Evolutionary conservation across 1,140 invertebrate genomes (phyloP).

Genomic region (Drosophila nannoptera): DNA sequence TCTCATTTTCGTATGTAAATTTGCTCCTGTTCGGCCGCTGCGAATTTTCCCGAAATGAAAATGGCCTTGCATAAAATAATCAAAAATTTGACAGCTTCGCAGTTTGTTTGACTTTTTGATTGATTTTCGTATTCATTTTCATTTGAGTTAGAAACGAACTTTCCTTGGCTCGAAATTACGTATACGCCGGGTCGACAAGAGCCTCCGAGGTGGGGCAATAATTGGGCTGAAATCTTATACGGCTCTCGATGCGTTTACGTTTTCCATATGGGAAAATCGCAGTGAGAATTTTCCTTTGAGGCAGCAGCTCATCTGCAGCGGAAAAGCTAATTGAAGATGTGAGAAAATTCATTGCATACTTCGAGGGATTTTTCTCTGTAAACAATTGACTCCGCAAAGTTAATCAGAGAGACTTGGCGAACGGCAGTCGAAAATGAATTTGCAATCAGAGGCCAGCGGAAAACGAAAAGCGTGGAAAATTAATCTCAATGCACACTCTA

Average conservation of each 20-base stretch:
- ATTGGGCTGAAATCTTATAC: too few species aligned
- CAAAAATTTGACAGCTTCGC: constrained; percentile 9
- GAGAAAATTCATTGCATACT: not conserved
- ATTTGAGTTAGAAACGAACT: too few species aligned
- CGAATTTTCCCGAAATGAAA: constrained; percentile 37
- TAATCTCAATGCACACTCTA: too few species aligned
- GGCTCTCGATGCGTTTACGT: too few species aligned
- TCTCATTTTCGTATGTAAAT: constrained; percentile 10
- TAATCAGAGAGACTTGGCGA: constrained; percentile 4
- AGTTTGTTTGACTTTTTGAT: constrained; percentile 64
- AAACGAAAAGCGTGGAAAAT: too few species aligned
- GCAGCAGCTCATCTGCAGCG: too few species aligned
- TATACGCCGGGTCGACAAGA: too few species aligned
- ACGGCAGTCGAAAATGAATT: constrained; percentile 5
- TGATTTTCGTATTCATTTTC: constrained; percentile 43
- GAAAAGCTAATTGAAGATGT: not conserved
- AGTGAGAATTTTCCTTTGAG: too few species aligned
- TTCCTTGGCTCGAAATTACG: too few species aligned
- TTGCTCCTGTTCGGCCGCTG: constrained; percentile 14
- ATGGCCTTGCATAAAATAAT: too few species aligned
- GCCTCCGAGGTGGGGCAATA: too few species aligned
- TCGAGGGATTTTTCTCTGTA: not conserved
- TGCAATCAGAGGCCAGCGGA: constrained; percentile 28
- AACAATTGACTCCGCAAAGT: constrained; percentile 14
- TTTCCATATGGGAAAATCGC: too few species aligned